Conservation (phyloP, 2,113 vertebrate genomes). For the Tretioscincus oriximinensis region DNA sequence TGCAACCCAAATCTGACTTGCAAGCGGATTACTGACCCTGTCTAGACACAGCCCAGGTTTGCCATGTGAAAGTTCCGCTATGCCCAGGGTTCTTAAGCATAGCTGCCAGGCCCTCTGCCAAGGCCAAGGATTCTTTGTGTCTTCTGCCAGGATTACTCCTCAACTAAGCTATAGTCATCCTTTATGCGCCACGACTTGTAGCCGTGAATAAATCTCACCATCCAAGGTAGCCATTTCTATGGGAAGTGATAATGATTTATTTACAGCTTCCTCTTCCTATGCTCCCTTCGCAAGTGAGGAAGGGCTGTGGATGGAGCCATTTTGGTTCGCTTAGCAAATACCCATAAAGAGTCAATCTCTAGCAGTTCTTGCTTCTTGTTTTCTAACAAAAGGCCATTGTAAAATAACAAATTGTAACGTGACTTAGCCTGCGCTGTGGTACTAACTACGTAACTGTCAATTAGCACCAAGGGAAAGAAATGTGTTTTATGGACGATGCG, state of each 20-base stretch:
- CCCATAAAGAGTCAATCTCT: not conserved
- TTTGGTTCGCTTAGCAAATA: not conserved
- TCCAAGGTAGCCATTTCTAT: not conserved
- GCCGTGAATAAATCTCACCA: not conserved
- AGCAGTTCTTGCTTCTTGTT: not conserved
- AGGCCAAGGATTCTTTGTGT: too few species aligned
- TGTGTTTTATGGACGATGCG: not conserved
- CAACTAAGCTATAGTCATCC: not conserved
- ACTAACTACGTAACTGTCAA: slow-evolving; percentile 12
- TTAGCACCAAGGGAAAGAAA: slow-evolving; percentile 11
- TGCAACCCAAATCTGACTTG: too few species aligned
- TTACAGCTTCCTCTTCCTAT: not conserved
- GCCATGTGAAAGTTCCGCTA: too few species aligned
- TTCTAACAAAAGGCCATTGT: slow-evolving; percentile 13
- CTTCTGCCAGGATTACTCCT: too few species aligned
- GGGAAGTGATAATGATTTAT: not conserved
- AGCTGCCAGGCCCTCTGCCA: too few species aligned
- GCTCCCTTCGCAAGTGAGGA: not conserved
- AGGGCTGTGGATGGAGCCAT: not conserved
- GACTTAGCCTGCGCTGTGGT: not conserved
- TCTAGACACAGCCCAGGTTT: too few species aligned
- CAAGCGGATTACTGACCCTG: too few species aligned
- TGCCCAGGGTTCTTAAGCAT: too few species aligned
- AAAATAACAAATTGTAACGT: not conserved
- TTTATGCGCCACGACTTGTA: not conserved